Percentiles rank a stretch among this genome's conserved stretches.
Evolutionary conservation across 2,888 invertebrate species (phyloP).

Genomic region (Metellina segmentata): DNA sequence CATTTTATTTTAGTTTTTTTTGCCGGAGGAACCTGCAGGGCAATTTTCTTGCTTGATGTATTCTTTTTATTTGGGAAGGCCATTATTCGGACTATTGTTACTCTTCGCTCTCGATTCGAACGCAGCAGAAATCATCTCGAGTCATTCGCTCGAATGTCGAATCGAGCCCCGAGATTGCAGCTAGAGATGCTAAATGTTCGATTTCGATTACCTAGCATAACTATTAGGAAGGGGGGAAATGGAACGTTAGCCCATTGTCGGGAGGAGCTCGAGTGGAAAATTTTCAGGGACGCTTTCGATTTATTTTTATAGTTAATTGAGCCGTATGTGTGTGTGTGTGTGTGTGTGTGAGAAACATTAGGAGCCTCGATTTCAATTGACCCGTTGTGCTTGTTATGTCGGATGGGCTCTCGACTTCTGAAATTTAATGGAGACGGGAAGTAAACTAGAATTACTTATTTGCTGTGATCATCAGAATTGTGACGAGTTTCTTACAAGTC

Average conservation of each 20-base stretch:
- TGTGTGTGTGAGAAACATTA: conserved; percentile 1
- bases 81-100: conserved; percentile 40
- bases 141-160: conserved; percentile 30
- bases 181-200: conserved; percentile 28
- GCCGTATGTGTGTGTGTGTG: too few species aligned
- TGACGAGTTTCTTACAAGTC: not conserved
- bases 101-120: conserved; percentile 6
- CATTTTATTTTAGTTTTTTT: conserved; percentile 38
- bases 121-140: conserved; percentile 11
- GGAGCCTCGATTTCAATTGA: conserved; percentile 9
- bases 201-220: conserved; percentile 41
- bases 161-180: conserved; percentile 16
- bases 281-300: not conserved
- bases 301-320: conserved; percentile 33
- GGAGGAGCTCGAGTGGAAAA: conserved; percentile 2
- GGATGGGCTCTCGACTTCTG: not conserved
- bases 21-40: not conserved
- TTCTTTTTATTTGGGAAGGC: not conserved
- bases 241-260: conserved; percentile 16
- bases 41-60: conserved; percentile 29
- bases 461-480: not conserved
- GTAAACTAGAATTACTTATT: not conserved
- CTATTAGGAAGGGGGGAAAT: conserved; percentile 40
- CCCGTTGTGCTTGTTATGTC: not conserved
- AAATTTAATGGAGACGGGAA: not conserved